phyloP scores from a whole-genome alignment of 2,113 vertebrate species.

The Elanoides forficatus region DNA sequence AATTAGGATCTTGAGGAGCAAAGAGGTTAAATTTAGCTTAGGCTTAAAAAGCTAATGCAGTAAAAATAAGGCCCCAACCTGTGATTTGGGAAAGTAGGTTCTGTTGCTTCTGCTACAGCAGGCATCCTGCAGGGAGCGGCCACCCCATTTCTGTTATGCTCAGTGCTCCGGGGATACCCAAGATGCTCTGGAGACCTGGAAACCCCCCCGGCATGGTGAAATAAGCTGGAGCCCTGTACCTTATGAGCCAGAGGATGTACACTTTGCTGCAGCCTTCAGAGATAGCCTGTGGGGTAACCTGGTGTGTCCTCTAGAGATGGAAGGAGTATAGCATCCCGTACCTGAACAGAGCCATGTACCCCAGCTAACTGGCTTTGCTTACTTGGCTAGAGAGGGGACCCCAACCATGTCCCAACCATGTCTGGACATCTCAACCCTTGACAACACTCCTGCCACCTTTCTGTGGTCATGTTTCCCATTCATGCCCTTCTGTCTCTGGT shows the following conservation, averaged over 20 bases:
- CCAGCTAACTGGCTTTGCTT: background rate
- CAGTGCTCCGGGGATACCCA: background rate
- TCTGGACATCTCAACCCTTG: background rate
- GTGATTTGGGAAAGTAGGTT: background rate
- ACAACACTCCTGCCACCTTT: background rate
- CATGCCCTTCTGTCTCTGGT: background rate
- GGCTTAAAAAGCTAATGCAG: background rate
- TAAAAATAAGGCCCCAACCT: background rate
- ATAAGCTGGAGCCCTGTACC: background rate
- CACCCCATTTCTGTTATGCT: background rate
- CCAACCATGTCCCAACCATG: fast-evolving
- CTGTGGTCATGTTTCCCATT: background rate
- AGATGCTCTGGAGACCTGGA: background rate
- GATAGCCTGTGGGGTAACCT: fast-evolving
- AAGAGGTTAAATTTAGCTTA: background rate
- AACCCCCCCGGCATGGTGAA: background rate
- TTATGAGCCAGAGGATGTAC: background rate
- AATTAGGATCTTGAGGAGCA: background rate
- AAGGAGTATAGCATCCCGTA: background rate
- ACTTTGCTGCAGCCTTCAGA: background rate
- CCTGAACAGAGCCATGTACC: fast-evolving
- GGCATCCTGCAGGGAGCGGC: background rate
- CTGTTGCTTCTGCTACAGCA: background rate
- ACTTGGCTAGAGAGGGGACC: background rate
- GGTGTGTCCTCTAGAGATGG: background rate